Evolutionary conservation across 2,797 vertebrate species (phyloP).

Genomic region (Pitangus sulphuratus): DNA sequence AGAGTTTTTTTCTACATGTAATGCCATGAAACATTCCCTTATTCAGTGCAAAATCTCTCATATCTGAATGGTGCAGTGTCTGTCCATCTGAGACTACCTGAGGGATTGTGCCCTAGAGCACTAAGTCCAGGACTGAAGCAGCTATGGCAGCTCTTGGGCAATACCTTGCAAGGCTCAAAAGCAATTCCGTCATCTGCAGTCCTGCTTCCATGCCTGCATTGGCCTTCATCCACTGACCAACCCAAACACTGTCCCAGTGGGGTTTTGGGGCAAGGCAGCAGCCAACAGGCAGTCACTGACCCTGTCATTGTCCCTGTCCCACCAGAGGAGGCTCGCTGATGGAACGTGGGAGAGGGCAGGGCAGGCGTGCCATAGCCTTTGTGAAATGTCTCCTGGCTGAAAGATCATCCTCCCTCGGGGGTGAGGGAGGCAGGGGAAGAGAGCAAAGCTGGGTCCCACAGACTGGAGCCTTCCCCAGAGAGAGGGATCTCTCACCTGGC

Average conservation of each 20-base stretch:
- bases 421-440: neutral
- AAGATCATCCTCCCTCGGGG: rapidly evolving
- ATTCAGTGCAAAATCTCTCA: neutral
- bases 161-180: rapidly evolving
- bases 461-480: neutral
- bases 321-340: rapidly evolving
- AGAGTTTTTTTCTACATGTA: neutral
- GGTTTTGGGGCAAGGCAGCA: rapidly evolving
- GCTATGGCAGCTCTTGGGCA: rapidly evolving
- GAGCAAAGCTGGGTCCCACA: rapidly evolving
- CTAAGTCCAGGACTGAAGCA: rapidly evolving
- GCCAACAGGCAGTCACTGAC: neutral
- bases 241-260: rapidly evolving
- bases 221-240: neutral
- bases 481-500: rapidly evolving
- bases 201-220: too few relatives aligned
- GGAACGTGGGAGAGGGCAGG: rapidly evolving
- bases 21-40: neutral
- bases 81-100: neutral
- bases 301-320: neutral
- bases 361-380: rapidly evolving
- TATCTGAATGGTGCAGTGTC: rapidly evolving
- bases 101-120: rapidly evolving
- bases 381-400: neutral
- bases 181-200: rapidly evolving